A percentile compares a stretch with the other conserved stretches of the same genome.
phyloP scores from a whole-genome alignment of 2,113 vertebrate genomes.

The Sinocyclocheilus grahami region DNA sequence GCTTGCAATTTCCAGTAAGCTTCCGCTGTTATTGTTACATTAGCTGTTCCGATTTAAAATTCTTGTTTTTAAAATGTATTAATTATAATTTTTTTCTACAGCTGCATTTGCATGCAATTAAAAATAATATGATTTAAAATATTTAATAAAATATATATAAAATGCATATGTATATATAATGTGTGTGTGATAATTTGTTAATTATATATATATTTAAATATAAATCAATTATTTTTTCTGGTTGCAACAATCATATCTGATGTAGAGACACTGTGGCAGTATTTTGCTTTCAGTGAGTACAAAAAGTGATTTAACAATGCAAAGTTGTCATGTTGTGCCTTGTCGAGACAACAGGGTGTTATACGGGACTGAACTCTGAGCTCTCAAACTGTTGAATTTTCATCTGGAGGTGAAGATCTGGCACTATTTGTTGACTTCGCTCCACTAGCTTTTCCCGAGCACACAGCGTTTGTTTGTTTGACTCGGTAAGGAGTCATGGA shows the following conservation, averaged over 20 bases:
- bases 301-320: neutral
- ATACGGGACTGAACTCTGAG: neutral
- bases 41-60: neutral
- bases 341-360: neutral
- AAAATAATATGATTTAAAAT: too few relatives aligned
- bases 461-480: constrained; percentile 13
- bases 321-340: neutral
- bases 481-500: constrained; percentile 22
- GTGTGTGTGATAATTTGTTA: too few relatives aligned
- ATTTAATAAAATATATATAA: too few relatives aligned
- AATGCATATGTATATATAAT: too few relatives aligned
- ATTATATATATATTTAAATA: too few relatives aligned
- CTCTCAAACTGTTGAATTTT: constrained; percentile 5
- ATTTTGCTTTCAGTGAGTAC: neutral
- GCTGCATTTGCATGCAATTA: too few relatives aligned
- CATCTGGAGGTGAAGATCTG: neutral
- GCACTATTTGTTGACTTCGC: neutral
- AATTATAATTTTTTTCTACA: too few relatives aligned
- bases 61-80: too few relatives aligned
- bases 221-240: too few relatives aligned
- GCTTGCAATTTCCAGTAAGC: neutral
- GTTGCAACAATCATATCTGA: neutral
- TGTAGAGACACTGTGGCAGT: neutral
- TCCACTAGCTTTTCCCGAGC: neutral
- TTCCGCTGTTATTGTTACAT: neutral